phyloP scores from a whole-genome alignment of 2,888 invertebrate genomes.

The Iselma pallidipennis region DNA sequence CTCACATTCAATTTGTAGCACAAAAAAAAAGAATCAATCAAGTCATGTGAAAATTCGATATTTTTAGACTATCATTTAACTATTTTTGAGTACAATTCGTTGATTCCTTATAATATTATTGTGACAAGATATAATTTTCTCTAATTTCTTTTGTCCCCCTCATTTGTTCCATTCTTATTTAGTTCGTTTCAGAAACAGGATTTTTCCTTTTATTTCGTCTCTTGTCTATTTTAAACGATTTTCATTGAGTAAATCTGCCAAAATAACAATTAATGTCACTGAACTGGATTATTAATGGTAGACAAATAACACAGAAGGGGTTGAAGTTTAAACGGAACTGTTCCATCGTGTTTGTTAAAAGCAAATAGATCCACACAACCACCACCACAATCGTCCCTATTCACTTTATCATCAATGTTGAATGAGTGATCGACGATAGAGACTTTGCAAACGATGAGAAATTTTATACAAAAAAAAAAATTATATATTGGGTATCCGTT shows the following conservation, averaged over 20 bases:
- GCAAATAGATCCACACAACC: conserved; percentile 4
- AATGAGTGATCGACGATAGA: conserved; percentile 2
- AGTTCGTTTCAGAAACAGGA: background rate
- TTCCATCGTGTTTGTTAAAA: conserved; percentile 2
- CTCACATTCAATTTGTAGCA: background rate
- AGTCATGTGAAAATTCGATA: background rate
- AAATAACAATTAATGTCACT: conserved; percentile 9
- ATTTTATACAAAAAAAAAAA: background rate
- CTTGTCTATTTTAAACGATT: background rate
- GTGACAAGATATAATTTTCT: background rate
- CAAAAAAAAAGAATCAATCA: background rate
- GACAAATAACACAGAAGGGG: conserved; percentile 6
- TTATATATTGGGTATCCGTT: background rate
- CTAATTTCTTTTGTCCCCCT: too few relatives aligned
- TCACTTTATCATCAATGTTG: background rate
- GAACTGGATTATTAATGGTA: conserved; percentile 10
- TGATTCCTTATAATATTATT: background rate
- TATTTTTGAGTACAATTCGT: background rate
- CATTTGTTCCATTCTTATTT: background rate
- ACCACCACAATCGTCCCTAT: background rate
- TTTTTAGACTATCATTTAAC: too few relatives aligned
- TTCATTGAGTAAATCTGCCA: background rate
- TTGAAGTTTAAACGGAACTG: conserved; percentile 1
- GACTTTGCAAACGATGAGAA: background rate
- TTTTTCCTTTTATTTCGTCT: background rate